These are phyloP conservation scores for Lacerta agilis DNA, from an alignment of 2,797 vertebrate genomes.

Conservation along the genomic window DNA sequence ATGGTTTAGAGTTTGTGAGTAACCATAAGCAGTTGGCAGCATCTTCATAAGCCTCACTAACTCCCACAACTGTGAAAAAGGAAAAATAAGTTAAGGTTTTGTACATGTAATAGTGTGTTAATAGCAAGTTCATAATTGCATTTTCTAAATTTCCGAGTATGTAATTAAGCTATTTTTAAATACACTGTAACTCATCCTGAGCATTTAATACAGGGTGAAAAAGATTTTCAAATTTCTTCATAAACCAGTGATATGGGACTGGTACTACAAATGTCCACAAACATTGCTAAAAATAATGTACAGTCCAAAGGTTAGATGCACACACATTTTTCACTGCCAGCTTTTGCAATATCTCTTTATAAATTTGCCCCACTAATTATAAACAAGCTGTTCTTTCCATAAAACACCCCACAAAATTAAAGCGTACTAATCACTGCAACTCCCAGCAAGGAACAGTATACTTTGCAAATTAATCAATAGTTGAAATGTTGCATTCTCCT, in stretches of 20 bases:
- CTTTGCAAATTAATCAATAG: not conserved
- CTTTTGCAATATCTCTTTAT: slow-evolving; percentile 22
- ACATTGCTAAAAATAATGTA: not conserved
- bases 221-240: not conserved
- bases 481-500: not conserved
- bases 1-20: slow-evolving; percentile 95
- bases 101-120: slow-evolving; percentile 10
- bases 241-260: not conserved
- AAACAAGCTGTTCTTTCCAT: not conserved
- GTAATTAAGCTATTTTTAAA: not conserved
- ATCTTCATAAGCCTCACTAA: slow-evolving; percentile 96
- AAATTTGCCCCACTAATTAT: not conserved
- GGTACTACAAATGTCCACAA: not conserved
- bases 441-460: not conserved
- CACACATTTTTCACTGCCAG: slow-evolving; percentile 10
- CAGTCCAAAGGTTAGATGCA: not conserved
- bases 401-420: not conserved
- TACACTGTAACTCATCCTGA: not conserved
- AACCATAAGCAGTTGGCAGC: slow-evolving; percentile 99
- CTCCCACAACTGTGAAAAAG: slow-evolving; percentile 89
- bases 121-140: not conserved
- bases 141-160: slow-evolving; percentile 7
- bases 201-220: not conserved
- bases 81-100: slow-evolving; percentile 41
- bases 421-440: not conserved